Conservation (phyloP, 1,140 invertebrate species). For the Sinella curviseta region DNA sequence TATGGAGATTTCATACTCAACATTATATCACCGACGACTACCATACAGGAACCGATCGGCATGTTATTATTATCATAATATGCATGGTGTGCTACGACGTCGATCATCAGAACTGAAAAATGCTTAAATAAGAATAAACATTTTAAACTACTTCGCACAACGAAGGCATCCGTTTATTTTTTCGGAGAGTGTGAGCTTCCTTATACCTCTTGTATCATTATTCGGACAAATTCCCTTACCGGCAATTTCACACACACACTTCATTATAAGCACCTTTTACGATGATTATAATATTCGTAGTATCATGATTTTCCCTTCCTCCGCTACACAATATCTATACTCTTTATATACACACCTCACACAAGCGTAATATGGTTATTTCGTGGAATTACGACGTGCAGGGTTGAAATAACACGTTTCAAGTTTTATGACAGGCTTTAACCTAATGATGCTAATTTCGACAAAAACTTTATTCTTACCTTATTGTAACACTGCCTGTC, state of each 20-base stretch:
- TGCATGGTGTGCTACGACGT: background rate
- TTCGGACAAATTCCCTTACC: background rate
- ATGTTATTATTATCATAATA: background rate
- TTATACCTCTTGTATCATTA: background rate
- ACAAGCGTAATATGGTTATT: background rate
- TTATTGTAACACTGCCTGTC: no score
- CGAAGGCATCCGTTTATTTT: background rate
- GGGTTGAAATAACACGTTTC: slow-evolving; percentile 19
- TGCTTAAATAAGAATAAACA: background rate
- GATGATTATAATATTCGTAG: background rate
- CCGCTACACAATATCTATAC: background rate
- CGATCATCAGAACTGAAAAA: background rate
- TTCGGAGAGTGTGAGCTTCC: background rate
- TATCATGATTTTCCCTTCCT: background rate
- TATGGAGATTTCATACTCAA: background rate
- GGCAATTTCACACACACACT: slow-evolving; percentile 14
- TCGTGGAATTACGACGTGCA: slow-evolving; percentile 10
- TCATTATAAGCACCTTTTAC: background rate
- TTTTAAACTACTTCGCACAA: no score
- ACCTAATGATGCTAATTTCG: slow-evolving; percentile 38
- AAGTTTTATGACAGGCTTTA: slow-evolving; percentile 19
- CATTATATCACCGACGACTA: background rate
- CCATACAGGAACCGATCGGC: background rate
- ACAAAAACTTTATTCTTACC: slow-evolving; percentile 30
- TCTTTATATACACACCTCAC: no score